These are phyloP conservation scores for Raillietiella orientalis DNA, from an alignment of 2,888 invertebrate species.

Conservation along the genomic window DNA sequence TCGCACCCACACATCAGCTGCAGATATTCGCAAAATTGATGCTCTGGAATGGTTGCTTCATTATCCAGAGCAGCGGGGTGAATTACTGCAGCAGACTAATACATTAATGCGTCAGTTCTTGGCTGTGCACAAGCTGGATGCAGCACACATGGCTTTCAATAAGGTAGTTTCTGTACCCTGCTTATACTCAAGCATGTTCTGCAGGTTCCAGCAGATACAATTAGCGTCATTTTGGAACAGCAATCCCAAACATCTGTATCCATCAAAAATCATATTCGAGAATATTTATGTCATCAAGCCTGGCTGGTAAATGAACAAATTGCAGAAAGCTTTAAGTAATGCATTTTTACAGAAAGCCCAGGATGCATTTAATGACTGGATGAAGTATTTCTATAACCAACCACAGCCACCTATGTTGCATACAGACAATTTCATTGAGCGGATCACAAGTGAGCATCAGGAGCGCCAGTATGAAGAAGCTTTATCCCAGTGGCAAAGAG, in stretches of 20 bases:
- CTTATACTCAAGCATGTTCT: constrained; percentile 6
- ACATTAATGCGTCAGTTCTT: constrained; percentile 54
- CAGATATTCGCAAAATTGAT: constrained; percentile 34
- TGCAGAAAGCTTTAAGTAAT: not conserved
- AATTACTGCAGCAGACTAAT: constrained; percentile 60
- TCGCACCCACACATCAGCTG: constrained; percentile 24
- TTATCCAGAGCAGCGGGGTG: constrained; percentile 36
- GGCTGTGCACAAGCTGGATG: constrained; percentile 42
- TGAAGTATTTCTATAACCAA: constrained; percentile 41
- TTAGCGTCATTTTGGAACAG: constrained; percentile 20
- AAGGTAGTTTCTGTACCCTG: constrained; percentile 15
- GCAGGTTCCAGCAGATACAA: constrained; percentile 26
- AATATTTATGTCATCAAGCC: constrained; percentile 55
- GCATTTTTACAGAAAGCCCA: constrained; percentile 30
- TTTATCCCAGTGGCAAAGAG: constrained; percentile 23
- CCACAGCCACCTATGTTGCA: constrained; percentile 18
- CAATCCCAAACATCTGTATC: constrained; percentile 13
- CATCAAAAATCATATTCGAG: constrained; percentile 26
- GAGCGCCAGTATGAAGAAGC: constrained; percentile 44
- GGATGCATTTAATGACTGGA: constrained; percentile 68
- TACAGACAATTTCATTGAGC: constrained; percentile 31
- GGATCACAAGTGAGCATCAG: constrained; percentile 56
- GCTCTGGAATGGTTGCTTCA: constrained; percentile 62
- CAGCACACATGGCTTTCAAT: constrained; percentile 37
- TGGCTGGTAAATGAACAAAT: constrained; percentile 22